Percentiles rank a stretch among this genome's conserved stretches.
Evolutionary conservation across 2,888 invertebrate species (phyloP).

Genomic region (Lasioglossum figueresi): DNA sequence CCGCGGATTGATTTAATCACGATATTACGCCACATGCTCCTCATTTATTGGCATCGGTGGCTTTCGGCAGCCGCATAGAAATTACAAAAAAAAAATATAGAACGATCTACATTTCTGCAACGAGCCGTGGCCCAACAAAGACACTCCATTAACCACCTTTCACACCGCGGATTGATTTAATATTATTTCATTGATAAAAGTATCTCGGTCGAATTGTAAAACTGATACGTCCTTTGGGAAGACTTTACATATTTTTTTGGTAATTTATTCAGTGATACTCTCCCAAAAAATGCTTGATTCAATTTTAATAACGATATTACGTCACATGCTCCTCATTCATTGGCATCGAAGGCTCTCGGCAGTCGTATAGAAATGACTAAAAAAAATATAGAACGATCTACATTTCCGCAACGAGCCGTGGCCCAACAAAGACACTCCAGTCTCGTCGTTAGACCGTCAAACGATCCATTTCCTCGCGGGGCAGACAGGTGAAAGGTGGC

Average conservation of each 20-base stretch:
- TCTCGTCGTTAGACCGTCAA: neutral
- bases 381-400: neutral
- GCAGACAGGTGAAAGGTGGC: slow-evolving; percentile 46
- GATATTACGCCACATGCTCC: neutral
- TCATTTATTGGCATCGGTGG: neutral
- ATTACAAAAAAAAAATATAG: neutral
- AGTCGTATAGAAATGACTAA: neutral
- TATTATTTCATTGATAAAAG: no score
- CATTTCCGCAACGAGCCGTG: neutral
- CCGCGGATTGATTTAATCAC: neutral
- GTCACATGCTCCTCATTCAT: neutral
- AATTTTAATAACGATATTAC: neutral
- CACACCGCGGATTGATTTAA: no score
- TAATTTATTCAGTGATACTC: no score
- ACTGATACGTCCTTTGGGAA: no score
- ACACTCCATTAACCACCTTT: neutral
- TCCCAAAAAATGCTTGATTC: neutral
- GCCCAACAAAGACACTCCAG: neutral
- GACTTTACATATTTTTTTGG: no score
- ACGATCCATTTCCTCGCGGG: slow-evolving; percentile 2
- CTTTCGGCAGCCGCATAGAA: neutral
- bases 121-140: neutral
- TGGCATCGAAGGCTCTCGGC: neutral
- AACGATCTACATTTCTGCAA: neutral
- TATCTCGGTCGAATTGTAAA: no score